phyloP scores from a whole-genome alignment of 53 echinoderm and acorn worm species.

The Arbacia lixula region DNA sequence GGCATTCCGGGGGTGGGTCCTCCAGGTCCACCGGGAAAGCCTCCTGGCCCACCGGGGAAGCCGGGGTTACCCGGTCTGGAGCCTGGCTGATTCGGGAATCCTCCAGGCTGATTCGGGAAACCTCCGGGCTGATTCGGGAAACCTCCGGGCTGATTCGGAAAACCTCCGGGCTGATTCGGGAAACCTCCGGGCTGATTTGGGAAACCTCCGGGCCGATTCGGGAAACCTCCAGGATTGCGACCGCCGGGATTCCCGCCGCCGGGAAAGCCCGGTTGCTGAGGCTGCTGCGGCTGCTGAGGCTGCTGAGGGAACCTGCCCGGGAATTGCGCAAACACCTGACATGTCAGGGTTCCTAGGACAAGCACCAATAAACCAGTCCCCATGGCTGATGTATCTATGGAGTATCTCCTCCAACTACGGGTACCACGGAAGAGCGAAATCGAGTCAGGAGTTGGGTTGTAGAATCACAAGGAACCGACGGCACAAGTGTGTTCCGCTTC shows the following conservation, averaged over 20 bases:
- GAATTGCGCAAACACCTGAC: not conserved
- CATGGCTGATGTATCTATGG: too few species aligned
- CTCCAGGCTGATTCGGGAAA: not conserved
- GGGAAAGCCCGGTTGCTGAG: not conserved
- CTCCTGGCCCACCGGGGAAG: constrained; percentile 26
- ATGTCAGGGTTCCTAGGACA: not conserved
- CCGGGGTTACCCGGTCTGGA: not conserved
- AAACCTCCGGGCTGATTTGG: constrained; percentile 12
- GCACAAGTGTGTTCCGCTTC: too few species aligned
- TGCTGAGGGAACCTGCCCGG: not conserved
- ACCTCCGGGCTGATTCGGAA: too few species aligned
- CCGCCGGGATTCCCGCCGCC: not conserved
- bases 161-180: not conserved
- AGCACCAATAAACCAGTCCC: not conserved
- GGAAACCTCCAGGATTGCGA: not conserved
- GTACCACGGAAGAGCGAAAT: too few species aligned
- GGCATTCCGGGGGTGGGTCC: not conserved
- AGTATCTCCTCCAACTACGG: too few species aligned
- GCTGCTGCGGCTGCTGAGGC: not conserved
- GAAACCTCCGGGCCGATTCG: not conserved
- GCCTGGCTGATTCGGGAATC: not conserved
- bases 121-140: not conserved
- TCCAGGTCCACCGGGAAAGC: not conserved
- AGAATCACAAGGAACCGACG: too few species aligned
- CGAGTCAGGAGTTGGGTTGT: too few species aligned